Conservation (phyloP, 30 jellyfish, hydroid and myxozoan genomes). For the Morbakka virulenta region DNA sequence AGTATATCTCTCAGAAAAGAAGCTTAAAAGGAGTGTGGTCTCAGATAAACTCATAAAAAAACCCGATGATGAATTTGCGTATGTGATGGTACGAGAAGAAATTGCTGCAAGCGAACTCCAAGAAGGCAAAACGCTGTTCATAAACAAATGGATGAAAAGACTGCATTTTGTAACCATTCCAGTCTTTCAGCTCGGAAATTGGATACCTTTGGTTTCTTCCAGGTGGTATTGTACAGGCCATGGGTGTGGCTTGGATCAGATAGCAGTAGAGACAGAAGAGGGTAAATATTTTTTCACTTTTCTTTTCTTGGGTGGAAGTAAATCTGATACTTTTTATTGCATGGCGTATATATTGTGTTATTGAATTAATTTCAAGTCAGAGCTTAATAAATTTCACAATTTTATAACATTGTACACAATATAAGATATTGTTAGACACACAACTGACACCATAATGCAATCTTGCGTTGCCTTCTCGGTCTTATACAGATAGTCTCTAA, state of each 20-base stretch:
- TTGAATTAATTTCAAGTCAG: too few species aligned
- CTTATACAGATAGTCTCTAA: too few species aligned
- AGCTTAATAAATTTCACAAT: too few species aligned
- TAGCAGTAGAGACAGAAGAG: conserved; percentile 77
- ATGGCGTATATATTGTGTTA: too few species aligned
- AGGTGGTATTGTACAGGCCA: conserved; percentile 99
- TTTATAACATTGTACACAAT: too few species aligned
- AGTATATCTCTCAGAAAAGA: neutral
- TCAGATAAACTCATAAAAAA: neutral
- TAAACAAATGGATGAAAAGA: conserved; percentile 70
- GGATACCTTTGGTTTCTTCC: conserved; percentile 91
- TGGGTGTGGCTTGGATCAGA: conserved; percentile 96
- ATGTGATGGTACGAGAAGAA: neutral
- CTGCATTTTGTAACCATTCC: conserved; percentile 91
- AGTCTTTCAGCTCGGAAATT: conserved; percentile 74
- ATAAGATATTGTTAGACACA: too few species aligned
- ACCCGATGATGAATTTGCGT: neutral
- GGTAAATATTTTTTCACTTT: too few species aligned
- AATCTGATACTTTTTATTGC: too few species aligned
- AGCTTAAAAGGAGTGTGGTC: neutral
- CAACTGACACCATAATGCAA: too few species aligned
- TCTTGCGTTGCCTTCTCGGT: too few species aligned
- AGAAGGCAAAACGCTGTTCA: conserved; percentile 13
- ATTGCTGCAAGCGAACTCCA: neutral
- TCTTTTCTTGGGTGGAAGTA: too few species aligned